Evolutionary conservation across 1,140 invertebrate genomes (phyloP).

Genomic region (Sminthurides bifidus): DNA sequence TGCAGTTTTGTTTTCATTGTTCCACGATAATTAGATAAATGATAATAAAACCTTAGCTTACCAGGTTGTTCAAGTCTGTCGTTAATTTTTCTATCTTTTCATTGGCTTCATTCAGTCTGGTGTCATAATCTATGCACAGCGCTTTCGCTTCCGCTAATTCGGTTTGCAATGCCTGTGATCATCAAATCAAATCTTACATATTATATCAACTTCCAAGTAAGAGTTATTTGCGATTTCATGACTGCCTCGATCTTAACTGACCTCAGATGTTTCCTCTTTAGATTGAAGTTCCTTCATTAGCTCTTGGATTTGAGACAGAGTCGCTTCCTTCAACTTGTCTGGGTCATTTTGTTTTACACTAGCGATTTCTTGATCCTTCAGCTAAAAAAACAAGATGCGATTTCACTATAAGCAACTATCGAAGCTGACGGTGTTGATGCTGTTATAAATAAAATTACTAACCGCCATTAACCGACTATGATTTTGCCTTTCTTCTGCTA

Average conservation of each 20-base stretch:
- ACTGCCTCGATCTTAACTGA: not conserved
- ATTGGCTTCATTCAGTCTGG: constrained; percentile 9
- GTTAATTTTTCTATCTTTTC: constrained; percentile 1
- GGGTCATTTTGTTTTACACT: not conserved
- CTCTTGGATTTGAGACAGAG: not conserved
- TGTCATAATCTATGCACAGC: constrained; percentile 1
- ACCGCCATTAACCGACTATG: too few relatives aligned
- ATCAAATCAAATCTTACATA: not conserved
- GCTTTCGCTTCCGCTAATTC: constrained; percentile 7
- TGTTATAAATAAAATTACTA: too few relatives aligned
- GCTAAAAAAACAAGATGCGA: not conserved
- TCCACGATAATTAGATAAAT: not conserved
- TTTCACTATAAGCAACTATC: too few relatives aligned
- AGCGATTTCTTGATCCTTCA: not conserved
- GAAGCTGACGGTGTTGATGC: too few relatives aligned
- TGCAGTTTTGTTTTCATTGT: too few relatives aligned
- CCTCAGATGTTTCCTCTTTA: not conserved
- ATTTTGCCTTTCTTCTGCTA: too few relatives aligned
- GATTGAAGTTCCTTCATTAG: not conserved
- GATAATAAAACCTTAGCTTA: not conserved
- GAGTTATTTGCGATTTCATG: too few relatives aligned
- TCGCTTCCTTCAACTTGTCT: not conserved
- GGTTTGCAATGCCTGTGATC: not conserved
- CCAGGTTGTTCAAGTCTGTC: not conserved
- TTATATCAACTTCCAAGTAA: too few relatives aligned